phyloP scores from a whole-genome alignment of 2,888 invertebrate genomes.

The Drosophila prostipennis region DNA sequence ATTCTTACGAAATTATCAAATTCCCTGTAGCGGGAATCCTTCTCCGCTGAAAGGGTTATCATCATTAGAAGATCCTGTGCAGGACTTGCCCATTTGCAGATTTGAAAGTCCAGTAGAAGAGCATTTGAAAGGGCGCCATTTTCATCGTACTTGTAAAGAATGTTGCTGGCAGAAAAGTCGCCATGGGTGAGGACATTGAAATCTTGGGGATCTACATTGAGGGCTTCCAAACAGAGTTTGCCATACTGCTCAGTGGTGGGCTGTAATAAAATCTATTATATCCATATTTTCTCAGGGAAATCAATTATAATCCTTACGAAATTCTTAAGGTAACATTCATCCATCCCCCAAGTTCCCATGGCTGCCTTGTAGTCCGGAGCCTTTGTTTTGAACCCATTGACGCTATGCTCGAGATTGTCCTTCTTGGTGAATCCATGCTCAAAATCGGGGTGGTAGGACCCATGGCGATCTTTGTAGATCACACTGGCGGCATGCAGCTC shows the following conservation, averaged over 20 bases:
- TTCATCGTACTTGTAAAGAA: constrained; percentile 70
- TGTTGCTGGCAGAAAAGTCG: constrained; percentile 79
- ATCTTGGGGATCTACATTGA: constrained; percentile 46
- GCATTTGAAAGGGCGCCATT: constrained; percentile 57
- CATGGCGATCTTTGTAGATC: constrained; percentile 69
- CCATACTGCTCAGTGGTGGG: constrained; percentile 62
- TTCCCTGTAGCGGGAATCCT: constrained; percentile 56
- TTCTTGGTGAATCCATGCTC: constrained; percentile 58
- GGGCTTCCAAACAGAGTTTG: constrained; percentile 24
- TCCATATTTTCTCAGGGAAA: too few species aligned
- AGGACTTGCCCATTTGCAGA: constrained; percentile 73
- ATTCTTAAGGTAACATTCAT: constrained; percentile 58
- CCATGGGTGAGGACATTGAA: constrained; percentile 81
- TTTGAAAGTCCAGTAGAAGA: constrained; percentile 74
- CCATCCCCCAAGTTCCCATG: constrained; percentile 68
- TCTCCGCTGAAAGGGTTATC: constrained; percentile 61
- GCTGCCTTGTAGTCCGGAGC: constrained; percentile 50
- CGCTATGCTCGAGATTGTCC: constrained; percentile 8
- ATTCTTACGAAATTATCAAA: constrained; percentile 68
- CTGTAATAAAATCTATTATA: constrained; percentile 28
- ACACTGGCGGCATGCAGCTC: constrained; percentile 81
- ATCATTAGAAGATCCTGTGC: constrained; percentile 70
- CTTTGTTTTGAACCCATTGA: constrained; percentile 18
- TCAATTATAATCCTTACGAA: constrained; percentile 38
- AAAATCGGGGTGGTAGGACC: constrained; percentile 59